Conservation (phyloP, 92 coral and sea anemone genomes). For the Pocillopora grandis region DNA sequence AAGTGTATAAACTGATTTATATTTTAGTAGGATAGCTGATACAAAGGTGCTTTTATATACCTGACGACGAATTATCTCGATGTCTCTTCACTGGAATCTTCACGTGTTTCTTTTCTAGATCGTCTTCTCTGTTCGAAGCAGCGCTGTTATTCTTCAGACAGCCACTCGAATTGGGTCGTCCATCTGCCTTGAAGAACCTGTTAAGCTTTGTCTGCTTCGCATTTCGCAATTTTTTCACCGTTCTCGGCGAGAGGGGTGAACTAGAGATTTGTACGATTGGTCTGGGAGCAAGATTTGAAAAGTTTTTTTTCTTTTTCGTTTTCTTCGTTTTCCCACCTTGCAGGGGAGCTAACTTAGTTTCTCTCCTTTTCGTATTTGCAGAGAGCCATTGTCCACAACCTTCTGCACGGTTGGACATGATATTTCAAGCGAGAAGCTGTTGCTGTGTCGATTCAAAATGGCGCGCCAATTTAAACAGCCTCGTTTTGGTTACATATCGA, state of each 20-base stretch:
- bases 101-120: not conserved
- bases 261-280: constrained; percentile 34
- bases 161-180: not conserved
- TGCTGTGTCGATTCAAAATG: constrained; percentile 20
- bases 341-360: constrained; percentile 11
- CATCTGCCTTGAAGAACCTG: constrained; percentile 45
- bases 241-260: constrained; percentile 66
- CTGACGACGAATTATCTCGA: constrained; percentile 1
- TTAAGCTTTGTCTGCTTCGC: constrained; percentile 74
- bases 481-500: not conserved
- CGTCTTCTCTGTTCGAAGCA: not conserved
- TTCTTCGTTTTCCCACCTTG: constrained; percentile 15
- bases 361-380: constrained; percentile 55
- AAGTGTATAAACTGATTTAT: not conserved
- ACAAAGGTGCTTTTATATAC: not conserved
- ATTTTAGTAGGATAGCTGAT: not conserved
- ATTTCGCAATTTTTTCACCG: constrained; percentile 47
- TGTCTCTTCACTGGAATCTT: constrained; percentile 23
- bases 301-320: not conserved
- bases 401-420: constrained; percentile 54
- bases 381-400: constrained; percentile 94
- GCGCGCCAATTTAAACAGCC: constrained; percentile 36
- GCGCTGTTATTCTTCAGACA: not conserved
- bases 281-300: not conserved
- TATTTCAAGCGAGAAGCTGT: not conserved